Percentiles rank a stretch among this genome's conserved stretches.
These are phyloP conservation scores for Phalangium opilio DNA, from an alignment of 2,888 invertebrate species.

Conservation along the genomic window DNA sequence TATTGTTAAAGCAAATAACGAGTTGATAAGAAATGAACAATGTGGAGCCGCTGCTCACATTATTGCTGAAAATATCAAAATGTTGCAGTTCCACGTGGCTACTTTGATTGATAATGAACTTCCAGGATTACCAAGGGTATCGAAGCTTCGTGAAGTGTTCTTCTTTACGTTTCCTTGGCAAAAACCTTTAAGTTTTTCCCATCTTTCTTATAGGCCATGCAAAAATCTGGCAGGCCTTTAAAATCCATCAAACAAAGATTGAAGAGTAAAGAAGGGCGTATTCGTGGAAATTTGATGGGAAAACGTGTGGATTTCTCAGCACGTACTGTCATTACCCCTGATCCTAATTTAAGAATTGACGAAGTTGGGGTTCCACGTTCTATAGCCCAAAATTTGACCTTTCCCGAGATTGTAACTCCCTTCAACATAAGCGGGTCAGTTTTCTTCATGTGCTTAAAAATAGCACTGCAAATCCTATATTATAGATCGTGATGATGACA, in stretches of 20 bases:
- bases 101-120: slow-evolving; percentile 97
- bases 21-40: slow-evolving; percentile 82
- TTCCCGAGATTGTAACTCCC: slow-evolving; percentile 97
- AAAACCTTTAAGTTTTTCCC: slow-evolving; percentile 24
- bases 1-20: slow-evolving; percentile 95
- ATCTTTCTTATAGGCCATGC: slow-evolving; percentile 59
- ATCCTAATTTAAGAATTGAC: slow-evolving; percentile 84
- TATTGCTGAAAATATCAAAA: slow-evolving; percentile 86
- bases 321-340: slow-evolving; percentile 93
- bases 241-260: slow-evolving; percentile 89
- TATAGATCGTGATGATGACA: not conserved
- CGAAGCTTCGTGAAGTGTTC: not conserved
- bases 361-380: slow-evolving; percentile 96
- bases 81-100: slow-evolving; percentile 96
- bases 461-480: not conserved
- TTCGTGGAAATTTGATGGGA: slow-evolving; percentile 98
- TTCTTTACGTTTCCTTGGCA: not conserved
- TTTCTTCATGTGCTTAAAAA: not conserved
- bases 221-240: slow-evolving; percentile 95
- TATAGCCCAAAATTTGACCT: slow-evolving; percentile 97
- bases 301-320: slow-evolving; percentile 99
- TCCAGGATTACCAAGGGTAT: slow-evolving; percentile 72
- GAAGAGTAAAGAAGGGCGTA: slow-evolving; percentile 97
- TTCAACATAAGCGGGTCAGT: slow-evolving; percentile 87
- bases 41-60: slow-evolving; percentile 96